Percentiles rank a stretch among this genome's conserved stretches.
These are phyloP conservation scores for Zelostemma sp. DNA, from an alignment of 1,140 invertebrate genomes.

Conservation along the genomic window DNA sequence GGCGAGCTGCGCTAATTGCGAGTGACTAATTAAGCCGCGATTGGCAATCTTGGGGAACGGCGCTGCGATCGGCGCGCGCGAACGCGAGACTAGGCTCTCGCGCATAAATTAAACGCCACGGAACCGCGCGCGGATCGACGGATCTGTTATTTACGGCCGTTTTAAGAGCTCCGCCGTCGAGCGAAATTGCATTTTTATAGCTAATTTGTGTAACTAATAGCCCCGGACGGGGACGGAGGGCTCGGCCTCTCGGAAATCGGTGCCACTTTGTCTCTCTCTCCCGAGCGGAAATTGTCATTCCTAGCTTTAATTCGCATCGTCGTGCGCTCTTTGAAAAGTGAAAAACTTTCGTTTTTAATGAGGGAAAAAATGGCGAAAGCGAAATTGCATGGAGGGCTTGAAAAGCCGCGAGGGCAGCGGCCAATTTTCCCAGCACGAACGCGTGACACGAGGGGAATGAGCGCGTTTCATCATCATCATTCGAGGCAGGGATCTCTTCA, in stretches of 20 bases:
- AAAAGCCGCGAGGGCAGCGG: conserved; percentile 49
- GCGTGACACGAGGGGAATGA: conserved; percentile 10
- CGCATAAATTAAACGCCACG: background rate
- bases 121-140: conserved; percentile 6
- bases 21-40: background rate
- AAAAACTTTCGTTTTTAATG: too few relatives aligned
- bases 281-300: too few relatives aligned
- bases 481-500: conserved; percentile 29
- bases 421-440: background rate
- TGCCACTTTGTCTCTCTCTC: background rate
- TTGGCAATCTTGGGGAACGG: background rate
- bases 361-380: background rate
- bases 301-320: too few relatives aligned
- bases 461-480: conserved; percentile 12
- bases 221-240: conserved; percentile 57
- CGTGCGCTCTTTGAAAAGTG: too few relatives aligned
- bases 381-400: conserved; percentile 10
- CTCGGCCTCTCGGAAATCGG: background rate
- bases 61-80: too few relatives aligned
- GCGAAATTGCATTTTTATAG: conserved; percentile 55
- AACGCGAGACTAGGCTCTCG: background rate
- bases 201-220: conserved; percentile 65
- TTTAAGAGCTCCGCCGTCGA: conserved; percentile 12
- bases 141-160: conserved; percentile 35
- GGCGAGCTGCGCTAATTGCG: background rate